phyloP scores from a whole-genome alignment of 1,140 invertebrate genomes.

The Cotesia vestalis region DNA sequence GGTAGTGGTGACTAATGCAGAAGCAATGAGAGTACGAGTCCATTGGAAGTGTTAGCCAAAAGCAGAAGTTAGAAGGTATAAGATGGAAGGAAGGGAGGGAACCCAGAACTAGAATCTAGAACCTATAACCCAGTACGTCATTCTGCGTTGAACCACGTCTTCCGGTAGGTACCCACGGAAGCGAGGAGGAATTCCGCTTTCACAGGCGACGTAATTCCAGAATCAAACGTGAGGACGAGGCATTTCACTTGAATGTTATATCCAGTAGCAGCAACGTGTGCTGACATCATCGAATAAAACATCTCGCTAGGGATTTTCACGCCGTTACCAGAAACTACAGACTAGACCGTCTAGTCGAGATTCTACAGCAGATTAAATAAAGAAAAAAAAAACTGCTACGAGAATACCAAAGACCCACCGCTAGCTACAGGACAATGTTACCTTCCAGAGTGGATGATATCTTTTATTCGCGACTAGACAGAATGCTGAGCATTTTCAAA shows the following conservation, averaged over 20 bases:
- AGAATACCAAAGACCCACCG: no score
- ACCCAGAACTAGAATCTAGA: neutral
- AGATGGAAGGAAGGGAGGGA: neutral
- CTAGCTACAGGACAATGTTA: no score
- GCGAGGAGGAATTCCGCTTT: constrained; percentile 33
- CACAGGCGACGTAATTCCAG: constrained; percentile 49
- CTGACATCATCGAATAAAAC: constrained; percentile 57
- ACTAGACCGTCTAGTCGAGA: constrained; percentile 5
- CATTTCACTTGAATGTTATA: constrained; percentile 10
- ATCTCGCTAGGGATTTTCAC: constrained; percentile 33
- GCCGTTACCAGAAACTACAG: constrained; percentile 21
- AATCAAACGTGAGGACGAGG: constrained; percentile 37
- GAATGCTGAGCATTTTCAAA: no score
- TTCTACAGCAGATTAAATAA: neutral
- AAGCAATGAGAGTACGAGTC: no score
- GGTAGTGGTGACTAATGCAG: no score
- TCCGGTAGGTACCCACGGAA: constrained; percentile 30
- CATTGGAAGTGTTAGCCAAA: no score
- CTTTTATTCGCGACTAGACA: no score
- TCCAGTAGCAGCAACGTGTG: constrained; percentile 33
- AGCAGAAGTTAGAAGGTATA: no score
- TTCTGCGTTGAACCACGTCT: constrained; percentile 33
- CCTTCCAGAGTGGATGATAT: no score
- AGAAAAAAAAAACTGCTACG: no score
- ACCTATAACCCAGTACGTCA: constrained; percentile 22